These are phyloP conservation scores for Mythimna loreyi DNA, from an alignment of 2,888 invertebrate species.

Conservation along the genomic window DNA sequence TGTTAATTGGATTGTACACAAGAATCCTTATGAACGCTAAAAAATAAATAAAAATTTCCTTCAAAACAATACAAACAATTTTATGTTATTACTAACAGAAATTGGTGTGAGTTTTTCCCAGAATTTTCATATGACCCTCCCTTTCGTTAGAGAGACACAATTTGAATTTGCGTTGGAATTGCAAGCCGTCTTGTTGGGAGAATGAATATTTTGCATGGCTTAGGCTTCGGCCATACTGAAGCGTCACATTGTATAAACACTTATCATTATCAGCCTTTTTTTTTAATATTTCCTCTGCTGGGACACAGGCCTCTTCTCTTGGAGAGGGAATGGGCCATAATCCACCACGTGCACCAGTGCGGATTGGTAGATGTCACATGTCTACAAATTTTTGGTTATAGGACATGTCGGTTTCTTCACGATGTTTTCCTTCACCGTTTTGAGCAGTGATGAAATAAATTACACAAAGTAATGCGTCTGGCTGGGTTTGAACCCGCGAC, in stretches of 20 bases:
- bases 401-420: too few species aligned
- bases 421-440: too few species aligned
- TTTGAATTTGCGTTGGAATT: conserved; percentile 68
- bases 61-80: conserved; percentile 41
- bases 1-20: background rate
- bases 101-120: conserved; percentile 33
- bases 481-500: too few species aligned
- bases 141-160: conserved; percentile 61
- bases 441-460: too few species aligned
- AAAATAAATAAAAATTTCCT: background rate
- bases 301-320: too few species aligned
- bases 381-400: too few species aligned
- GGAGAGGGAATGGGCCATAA: too few species aligned
- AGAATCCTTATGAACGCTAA: background rate
- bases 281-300: too few species aligned
- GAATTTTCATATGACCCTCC: conserved; percentile 57
- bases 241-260: background rate
- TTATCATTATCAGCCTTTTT: too few species aligned
- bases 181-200: conserved; percentile 51
- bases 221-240: conserved; percentile 3
- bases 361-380: too few species aligned
- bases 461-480: too few species aligned
- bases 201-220: conserved; percentile 58
- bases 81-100: conserved; percentile 33
- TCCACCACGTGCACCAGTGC: too few species aligned